Percentiles rank a stretch among this genome's conserved stretches.
phyloP scores from a whole-genome alignment of 2,113 vertebrate genomes.

The Malurus elegans region DNA sequence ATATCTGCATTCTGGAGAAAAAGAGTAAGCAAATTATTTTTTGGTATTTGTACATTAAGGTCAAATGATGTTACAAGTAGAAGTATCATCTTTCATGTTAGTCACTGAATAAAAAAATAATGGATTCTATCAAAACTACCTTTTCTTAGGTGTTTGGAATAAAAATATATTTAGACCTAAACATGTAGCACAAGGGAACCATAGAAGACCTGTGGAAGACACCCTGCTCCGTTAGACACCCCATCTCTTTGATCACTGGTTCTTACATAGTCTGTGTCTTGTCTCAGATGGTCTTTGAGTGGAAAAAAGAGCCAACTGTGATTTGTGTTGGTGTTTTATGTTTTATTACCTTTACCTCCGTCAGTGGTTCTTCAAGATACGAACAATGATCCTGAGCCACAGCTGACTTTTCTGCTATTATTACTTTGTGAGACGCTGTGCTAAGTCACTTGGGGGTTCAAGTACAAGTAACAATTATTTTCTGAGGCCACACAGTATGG shows the following conservation, averaged over 20 bases:
- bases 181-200: background rate
- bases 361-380: background rate
- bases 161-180: background rate
- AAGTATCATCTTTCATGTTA: background rate
- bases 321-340: background rate
- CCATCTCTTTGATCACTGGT: background rate
- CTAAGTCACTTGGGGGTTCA: background rate
- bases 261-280: background rate
- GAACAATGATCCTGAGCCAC: background rate
- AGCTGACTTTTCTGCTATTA: background rate
- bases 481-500: background rate
- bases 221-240: background rate
- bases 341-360: background rate
- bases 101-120: background rate
- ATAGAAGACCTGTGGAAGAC: background rate
- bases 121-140: background rate
- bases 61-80: background rate
- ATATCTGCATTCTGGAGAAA: background rate
- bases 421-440: background rate
- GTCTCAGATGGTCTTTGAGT: background rate
- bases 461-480: background rate
- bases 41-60: background rate
- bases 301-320: background rate
- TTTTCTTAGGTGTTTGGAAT: background rate
- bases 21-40: background rate